Percentiles rank a stretch among this genome's conserved stretches.
Conservation (phyloP, 2,888 invertebrate species). For the Spilosoma lubricipeda region DNA sequence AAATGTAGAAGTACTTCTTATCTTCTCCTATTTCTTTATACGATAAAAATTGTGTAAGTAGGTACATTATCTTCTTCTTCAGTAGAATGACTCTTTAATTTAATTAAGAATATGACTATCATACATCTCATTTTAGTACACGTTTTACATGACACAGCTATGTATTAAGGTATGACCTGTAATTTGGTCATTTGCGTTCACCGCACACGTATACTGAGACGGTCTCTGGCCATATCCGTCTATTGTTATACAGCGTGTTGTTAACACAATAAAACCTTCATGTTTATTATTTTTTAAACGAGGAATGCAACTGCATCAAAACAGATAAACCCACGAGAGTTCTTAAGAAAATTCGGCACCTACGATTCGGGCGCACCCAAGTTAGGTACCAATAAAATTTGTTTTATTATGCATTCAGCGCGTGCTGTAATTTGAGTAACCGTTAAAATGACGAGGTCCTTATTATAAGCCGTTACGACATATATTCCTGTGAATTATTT, state of each 20-base stretch:
- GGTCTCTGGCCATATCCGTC: constrained; percentile 48
- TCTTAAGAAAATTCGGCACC: constrained; percentile 21
- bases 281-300: constrained; percentile 58
- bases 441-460: constrained; percentile 45
- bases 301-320: constrained; percentile 35
- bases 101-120: not conserved
- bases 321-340: constrained; percentile 13
- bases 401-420: constrained; percentile 49
- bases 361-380: constrained; percentile 21
- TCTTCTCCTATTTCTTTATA: too few species aligned
- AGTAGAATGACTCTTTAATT: not conserved
- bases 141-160: not conserved
- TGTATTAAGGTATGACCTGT: constrained; percentile 21
- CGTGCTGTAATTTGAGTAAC: constrained; percentile 44
- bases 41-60: too few species aligned
- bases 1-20: too few species aligned
- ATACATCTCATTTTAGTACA: not conserved
- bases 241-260: constrained; percentile 52
- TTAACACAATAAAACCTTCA: constrained; percentile 47
- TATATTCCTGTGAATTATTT: constrained; percentile 33
- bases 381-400: constrained; percentile 31
- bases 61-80: not conserved
- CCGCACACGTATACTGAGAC: constrained; percentile 7
- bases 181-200: constrained; percentile 40
- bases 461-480: constrained; percentile 34